phyloP scores from a whole-genome alignment of 2,113 vertebrate genomes.

The Naja naja region DNA sequence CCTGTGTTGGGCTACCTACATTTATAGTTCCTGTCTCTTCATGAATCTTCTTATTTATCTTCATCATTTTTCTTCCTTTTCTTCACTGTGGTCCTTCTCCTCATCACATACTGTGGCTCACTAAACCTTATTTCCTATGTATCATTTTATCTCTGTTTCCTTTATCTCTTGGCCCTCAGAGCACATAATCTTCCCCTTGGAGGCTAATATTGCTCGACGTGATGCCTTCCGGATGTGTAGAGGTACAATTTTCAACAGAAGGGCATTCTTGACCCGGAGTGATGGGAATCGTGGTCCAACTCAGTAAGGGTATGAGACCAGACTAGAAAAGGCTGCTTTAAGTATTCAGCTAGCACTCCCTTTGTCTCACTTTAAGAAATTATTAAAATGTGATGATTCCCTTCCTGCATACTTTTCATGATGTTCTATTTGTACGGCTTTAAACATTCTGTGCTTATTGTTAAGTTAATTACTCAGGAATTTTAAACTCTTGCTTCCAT shows the following conservation, averaged over 20 bases:
- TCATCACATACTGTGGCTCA: background rate
- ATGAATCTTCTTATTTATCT: background rate
- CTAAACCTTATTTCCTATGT: background rate
- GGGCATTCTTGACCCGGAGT: background rate
- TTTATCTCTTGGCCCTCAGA: background rate
- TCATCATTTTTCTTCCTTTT: background rate
- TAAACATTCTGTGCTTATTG: background rate
- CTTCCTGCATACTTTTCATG: slow-evolving; percentile 1
- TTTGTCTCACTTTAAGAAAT: background rate
- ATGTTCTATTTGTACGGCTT: slow-evolving; percentile 2
- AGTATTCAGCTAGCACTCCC: background rate
- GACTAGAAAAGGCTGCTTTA: background rate
- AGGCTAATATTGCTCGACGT: background rate
- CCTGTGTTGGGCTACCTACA: background rate
- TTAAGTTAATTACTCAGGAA: slow-evolving; percentile 4
- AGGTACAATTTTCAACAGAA: background rate
- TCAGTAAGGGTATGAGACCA: background rate
- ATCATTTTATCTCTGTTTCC: background rate
- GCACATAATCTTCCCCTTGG: background rate
- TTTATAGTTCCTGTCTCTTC: background rate
- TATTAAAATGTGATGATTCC: background rate
- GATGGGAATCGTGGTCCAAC: background rate
- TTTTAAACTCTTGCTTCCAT: slow-evolving; percentile 7
- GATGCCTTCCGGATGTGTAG: background rate
- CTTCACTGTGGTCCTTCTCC: background rate